Conservation (phyloP, 2,113 vertebrate genomes). For the Barnardius zonarius region DNA sequence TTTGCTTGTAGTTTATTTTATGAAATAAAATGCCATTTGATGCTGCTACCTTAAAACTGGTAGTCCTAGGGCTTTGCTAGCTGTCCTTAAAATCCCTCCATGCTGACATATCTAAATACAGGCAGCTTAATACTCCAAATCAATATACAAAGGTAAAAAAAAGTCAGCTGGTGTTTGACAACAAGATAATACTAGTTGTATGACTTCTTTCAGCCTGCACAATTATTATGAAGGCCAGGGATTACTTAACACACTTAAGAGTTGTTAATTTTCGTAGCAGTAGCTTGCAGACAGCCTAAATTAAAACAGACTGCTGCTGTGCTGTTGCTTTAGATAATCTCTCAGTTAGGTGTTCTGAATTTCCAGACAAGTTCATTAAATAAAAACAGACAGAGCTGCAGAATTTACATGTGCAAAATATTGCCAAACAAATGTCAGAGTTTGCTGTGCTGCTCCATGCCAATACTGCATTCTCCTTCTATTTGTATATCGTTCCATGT, state of each 20-base stretch:
- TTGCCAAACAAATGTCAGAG: constrained; percentile 52
- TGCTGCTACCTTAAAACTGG: not conserved
- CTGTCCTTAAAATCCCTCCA: not conserved
- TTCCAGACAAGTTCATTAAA: constrained; percentile 59
- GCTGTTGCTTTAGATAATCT: constrained; percentile 58
- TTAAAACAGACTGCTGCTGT: constrained; percentile 66
- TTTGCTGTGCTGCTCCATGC: not conserved
- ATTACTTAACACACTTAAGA: constrained; percentile 69
- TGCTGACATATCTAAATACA: not conserved
- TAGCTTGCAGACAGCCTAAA: constrained; percentile 57
- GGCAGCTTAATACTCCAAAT: constrained; percentile 50
- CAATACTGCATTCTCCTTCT: not conserved
- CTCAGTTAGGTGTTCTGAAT: constrained; percentile 53
- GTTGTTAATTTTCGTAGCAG: constrained; percentile 70
- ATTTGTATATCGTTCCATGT: not conserved
- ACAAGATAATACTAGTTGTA: constrained; percentile 50
- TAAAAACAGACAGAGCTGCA: constrained; percentile 21
- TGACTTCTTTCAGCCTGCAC: constrained; percentile 48
- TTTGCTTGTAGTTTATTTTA: not conserved
- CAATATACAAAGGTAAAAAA: constrained; percentile 28
- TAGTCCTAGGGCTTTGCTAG: not conserved
- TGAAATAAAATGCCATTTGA: not conserved
- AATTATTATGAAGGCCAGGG: constrained; percentile 56
- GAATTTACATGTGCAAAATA: constrained; percentile 22
- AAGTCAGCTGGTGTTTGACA: constrained; percentile 53